Evolutionary conservation across 2,888 invertebrate genomes (phyloP).

Genomic region (Punctoribates punctum): DNA sequence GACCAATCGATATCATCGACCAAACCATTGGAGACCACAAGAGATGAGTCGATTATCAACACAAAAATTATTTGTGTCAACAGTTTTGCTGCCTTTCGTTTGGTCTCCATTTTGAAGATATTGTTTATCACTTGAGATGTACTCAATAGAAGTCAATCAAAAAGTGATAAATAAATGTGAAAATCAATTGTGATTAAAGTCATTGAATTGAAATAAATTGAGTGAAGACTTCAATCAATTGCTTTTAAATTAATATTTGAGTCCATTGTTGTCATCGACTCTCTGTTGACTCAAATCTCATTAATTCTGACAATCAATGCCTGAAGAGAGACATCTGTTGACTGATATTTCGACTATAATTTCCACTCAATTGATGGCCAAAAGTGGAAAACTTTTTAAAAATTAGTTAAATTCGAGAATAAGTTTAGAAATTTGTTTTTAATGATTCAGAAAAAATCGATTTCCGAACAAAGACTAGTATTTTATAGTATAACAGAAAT

Average conservation of each 20-base stretch:
- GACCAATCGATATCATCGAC: conserved; percentile 20
- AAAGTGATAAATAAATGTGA: too few species aligned
- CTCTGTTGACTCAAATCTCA: background rate
- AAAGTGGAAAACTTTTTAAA: background rate
- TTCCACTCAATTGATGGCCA: background rate
- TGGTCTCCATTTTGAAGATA: background rate
- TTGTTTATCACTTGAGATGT: background rate
- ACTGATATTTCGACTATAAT: background rate
- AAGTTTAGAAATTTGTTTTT: background rate
- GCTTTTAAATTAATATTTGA: background rate
- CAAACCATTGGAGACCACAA: background rate
- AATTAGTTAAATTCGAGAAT: background rate
- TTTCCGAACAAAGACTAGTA: background rate
- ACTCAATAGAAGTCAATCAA: too few species aligned
- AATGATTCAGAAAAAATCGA: background rate
- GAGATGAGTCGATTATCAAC: background rate
- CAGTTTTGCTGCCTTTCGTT: background rate
- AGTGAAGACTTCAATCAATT: background rate
- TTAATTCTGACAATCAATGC: background rate
- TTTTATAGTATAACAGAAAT: background rate
- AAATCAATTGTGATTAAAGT: too few species aligned
- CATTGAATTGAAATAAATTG: too few species aligned
- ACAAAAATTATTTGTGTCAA: background rate
- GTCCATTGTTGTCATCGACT: conserved; percentile 4
- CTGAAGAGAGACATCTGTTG: background rate